Percentiles rank a stretch among this genome's conserved stretches.
Evolutionary conservation across 2,888 invertebrate genomes (phyloP).

Genomic region (Diabrotica balteata): DNA sequence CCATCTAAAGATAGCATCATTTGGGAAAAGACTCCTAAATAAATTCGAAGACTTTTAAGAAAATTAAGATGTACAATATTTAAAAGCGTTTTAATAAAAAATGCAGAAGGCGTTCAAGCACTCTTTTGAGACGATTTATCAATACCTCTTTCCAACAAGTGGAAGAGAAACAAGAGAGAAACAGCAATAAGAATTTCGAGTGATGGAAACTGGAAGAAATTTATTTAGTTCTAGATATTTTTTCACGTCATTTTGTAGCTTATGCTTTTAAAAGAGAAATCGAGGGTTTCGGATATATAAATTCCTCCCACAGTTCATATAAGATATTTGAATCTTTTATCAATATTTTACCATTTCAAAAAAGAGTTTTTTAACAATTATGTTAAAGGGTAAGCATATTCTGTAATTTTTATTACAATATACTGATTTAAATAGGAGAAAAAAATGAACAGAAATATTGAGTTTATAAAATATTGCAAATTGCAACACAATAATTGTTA

Average conservation of each 20-base stretch:
- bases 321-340: too few species aligned
- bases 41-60: slow-evolving; percentile 35
- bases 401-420: too few species aligned
- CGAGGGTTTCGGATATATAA: too few species aligned
- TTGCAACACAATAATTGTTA: too few species aligned
- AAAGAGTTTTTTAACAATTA: too few species aligned
- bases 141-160: slow-evolving; percentile 40
- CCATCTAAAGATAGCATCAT: not conserved
- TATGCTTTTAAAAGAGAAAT: not conserved
- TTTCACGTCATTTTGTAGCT: slow-evolving; percentile 12
- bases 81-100: slow-evolving; percentile 35
- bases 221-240: slow-evolving; percentile 22
- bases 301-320: too few species aligned
- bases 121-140: slow-evolving; percentile 38
- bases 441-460: too few species aligned
- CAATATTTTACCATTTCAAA: too few species aligned
- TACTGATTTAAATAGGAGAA: too few species aligned
- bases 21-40: slow-evolving; percentile 18
- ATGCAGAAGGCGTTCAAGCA: slow-evolving; percentile 36
- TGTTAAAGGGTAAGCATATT: too few species aligned
- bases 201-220: slow-evolving; percentile 23
- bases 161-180: slow-evolving; percentile 31
- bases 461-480: too few species aligned
- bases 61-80: slow-evolving; percentile 45
- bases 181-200: slow-evolving; percentile 28